Conservation (phyloP, 2,888 invertebrate species). For the Tetranychus truncatus region DNA sequence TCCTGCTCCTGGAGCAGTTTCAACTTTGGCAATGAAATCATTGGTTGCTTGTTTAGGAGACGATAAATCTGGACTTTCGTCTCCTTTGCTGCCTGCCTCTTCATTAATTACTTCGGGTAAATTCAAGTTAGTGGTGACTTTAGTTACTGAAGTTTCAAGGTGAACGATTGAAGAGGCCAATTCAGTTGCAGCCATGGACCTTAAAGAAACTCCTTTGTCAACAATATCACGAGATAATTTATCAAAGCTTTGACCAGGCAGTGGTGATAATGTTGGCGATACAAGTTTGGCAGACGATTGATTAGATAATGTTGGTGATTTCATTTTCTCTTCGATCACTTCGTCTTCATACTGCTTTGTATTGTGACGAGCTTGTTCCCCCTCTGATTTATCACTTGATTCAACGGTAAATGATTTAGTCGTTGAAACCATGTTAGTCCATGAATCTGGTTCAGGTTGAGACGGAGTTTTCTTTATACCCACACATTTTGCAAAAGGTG, state of each 20-base stretch:
- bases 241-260: not conserved
- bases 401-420: no score
- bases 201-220: not conserved
- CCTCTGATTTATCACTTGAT: no score
- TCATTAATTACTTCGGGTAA: not conserved
- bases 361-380: no score
- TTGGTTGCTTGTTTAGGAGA: not conserved
- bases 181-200: not conserved
- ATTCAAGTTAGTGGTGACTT: not conserved
- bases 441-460: no score
- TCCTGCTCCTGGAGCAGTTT: not conserved
- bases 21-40: not conserved
- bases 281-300: not conserved
- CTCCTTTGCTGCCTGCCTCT: not conserved
- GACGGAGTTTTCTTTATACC: no score
- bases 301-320: not conserved
- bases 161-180: not conserved
- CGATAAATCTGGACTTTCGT: not conserved
- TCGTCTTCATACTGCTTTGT: no score
- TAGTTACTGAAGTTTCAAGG: not conserved
- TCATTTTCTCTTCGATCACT: no score
- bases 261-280: not conserved
- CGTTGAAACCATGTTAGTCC: no score
- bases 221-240: not conserved
- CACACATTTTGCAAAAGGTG: no score